Evolutionary conservation across 2,113 vertebrate genomes (phyloP), one percentile per base, ranked within the genome.

Genomic region (Setophaga coronata): DNA sequence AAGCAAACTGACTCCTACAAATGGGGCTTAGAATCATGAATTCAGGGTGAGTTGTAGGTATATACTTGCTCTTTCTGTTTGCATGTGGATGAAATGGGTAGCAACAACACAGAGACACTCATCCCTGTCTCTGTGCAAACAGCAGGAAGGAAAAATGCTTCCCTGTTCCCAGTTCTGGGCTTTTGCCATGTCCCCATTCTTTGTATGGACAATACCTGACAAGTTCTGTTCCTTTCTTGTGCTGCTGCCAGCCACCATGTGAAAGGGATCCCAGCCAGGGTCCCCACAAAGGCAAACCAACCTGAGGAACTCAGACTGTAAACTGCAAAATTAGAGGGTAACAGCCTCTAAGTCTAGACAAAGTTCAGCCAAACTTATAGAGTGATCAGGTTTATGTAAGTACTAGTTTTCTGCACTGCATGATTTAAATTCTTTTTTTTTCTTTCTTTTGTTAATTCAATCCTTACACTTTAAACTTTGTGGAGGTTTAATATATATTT

Each of bases 241-340:
- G 3, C 6, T 33, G 7, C 24, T 66, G 24, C 0, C 2, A 88
- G 18, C 1, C 2, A 1, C 15, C 0, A 0, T 11, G 18, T 34
- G 7, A 38, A 76, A 40, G 23, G 6, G 33, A 38, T 33, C 61
- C 4, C 28, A 71, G 23, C 10, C 47, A 42, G 12, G 12, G 4
- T 20, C 3, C 13, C 25, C 11, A 31, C 5, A 33, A 47, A 4
- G 8, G 5, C 25, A 85, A 66, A 28, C 12, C 14, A 45, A 82
- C n/a, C 14, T 38, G 23, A 11, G 7, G 33, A 72, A 18, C 33
- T 26, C 34, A 24, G 16, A 38, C 10, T 60, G 12, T 7, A 83
- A 67, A 38, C 13, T 23, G 3, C 26, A 56, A 11, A 18, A 21
- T 20, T 29, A 43, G 7, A 67, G 20, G 4, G 4, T 33, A 80